A percentile compares a stretch with the other conserved stretches of the same genome.
phyloP scores from a whole-genome alignment of 2,888 invertebrate genomes.

The Loripinus fragilis region DNA sequence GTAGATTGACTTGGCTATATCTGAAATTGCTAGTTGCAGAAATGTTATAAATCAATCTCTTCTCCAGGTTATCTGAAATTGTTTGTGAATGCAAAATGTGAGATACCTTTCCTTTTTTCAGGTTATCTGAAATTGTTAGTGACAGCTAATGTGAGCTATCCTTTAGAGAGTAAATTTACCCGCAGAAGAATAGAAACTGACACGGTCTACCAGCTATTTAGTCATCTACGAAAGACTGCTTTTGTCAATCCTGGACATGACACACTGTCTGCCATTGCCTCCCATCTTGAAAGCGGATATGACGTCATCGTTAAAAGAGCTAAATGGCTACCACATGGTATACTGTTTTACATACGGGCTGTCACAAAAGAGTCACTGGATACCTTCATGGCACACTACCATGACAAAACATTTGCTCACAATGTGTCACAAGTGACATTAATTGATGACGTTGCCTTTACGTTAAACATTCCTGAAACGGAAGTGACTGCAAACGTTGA shows the following conservation, averaged over 20 bases:
- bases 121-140: conserved; percentile 38
- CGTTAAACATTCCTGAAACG: conserved; percentile 46
- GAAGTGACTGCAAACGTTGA: conserved; percentile 36
- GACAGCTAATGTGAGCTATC: conserved; percentile 32
- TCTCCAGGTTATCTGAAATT: too few species aligned
- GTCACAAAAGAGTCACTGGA: conserved; percentile 11
- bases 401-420: conserved; percentile 25
- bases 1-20: too few species aligned
- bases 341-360: conserved; percentile 36
- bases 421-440: conserved; percentile 41
- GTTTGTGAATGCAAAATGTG: too few species aligned
- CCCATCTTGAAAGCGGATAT: conserved; percentile 34
- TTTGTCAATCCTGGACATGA: conserved; percentile 21
- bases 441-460: conserved; percentile 44
- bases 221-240: conserved; percentile 34
- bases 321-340: conserved; percentile 45
- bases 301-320: conserved; percentile 41
- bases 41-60: too few species aligned
- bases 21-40: too few species aligned
- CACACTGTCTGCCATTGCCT: conserved; percentile 24
- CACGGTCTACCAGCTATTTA: conserved; percentile 43
- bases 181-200: conserved; percentile 16
- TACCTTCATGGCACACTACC: conserved; percentile 36
- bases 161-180: conserved; percentile 7
- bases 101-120: too few species aligned